Conservation (phyloP, 2,113 vertebrate species). For the Ramphastos sulfuratus region DNA sequence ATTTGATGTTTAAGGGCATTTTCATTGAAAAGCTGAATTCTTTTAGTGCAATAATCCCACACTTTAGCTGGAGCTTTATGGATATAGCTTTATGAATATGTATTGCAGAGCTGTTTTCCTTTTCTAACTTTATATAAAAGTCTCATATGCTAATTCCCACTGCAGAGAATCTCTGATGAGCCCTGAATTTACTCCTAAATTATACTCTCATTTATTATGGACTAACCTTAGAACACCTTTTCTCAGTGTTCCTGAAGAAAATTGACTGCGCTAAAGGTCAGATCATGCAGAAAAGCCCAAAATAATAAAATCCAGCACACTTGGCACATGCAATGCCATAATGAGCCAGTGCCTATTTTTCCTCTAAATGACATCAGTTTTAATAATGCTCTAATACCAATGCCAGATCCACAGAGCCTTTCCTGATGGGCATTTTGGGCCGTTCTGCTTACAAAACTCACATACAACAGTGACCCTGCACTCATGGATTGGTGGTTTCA, state of each 20-base stretch:
- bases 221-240: neutral
- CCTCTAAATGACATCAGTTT: conserved; percentile 4
- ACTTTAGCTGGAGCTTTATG: neutral
- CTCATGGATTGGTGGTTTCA: neutral
- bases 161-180: conserved; percentile 23
- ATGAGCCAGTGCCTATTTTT: neutral
- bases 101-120: conserved; percentile 34
- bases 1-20: conserved; percentile 36
- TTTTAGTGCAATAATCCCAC: conserved; percentile 26
- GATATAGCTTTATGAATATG: conserved; percentile 28
- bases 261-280: conserved; percentile 1
- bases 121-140: neutral
- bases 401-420: neutral
- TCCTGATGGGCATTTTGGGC: conserved; percentile 2
- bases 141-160: conserved; percentile 39
- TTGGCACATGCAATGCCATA: neutral
- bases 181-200: conserved; percentile 41
- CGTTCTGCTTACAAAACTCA: neutral
- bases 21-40: conserved; percentile 37
- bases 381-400: neutral
- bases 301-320: neutral
- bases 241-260: neutral
- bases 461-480: neutral
- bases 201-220: neutral
- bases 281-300: neutral